Evolutionary conservation across 2,888 invertebrate genomes (phyloP), one percentile per base, ranked within the genome.

Genomic region (Amaurobius ferox): DNA sequence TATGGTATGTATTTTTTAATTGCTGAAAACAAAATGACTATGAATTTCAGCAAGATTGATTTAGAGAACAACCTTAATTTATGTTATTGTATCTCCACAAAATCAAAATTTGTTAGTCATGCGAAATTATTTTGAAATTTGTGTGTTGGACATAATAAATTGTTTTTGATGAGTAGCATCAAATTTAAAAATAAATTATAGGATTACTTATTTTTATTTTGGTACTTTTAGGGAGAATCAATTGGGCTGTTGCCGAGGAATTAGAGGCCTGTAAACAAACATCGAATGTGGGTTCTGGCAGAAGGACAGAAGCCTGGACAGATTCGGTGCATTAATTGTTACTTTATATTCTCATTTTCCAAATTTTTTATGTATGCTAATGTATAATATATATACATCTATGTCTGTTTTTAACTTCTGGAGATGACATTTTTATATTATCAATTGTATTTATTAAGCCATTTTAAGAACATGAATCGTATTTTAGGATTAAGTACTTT

Each of bases 181-280:
- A n/a, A n/a, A n/a, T n/a, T n/a, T n/a, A n/a, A n/a, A n/a, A 19
- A 9, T 55, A 7, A 55, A 55, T 7, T 23, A 55, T 19, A 23
- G 3, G 16, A 13, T 16, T 55, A 55, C 5, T 6, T 55, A 19
- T 23, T 19, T 55, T 55, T 55, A 55, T 19, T 9, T 55, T 13
- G 16, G 9, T 35, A 35, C 9, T 35, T 73, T 39, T 23, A 87
- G 87, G 80, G n/a, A 78, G 67, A 61, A 81, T 87, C 23, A 87
- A 87, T 62, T 87, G 87, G 87, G 78, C 81, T 19, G 23, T 87
- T 29, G 81, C 80, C 48, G 87, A 87, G 70, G 87, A 87, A 66
- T 66, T 86, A 30, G 62, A 79, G 16, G 79, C 86, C 11, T 79
- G 70, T 66, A 44, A 55, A 79, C 79, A 79, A 62, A 61, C 71